These are phyloP conservation scores for Cerceris ruficornis DNA, from an alignment of 2,888 invertebrate species.

Conservation along the genomic window DNA sequence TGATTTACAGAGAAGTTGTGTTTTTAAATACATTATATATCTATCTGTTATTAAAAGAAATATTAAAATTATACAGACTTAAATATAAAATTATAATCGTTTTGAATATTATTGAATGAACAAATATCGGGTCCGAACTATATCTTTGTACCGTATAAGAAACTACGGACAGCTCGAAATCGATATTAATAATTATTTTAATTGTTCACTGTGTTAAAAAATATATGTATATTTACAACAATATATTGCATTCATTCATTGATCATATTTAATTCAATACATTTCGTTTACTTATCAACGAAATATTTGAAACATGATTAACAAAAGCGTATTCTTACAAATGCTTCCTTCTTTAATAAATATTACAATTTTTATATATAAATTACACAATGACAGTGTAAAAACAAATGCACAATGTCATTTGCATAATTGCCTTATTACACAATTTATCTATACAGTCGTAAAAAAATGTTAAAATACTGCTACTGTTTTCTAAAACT, in stretches of 20 bases:
- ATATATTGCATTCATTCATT: not conserved
- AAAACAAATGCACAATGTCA: constrained; percentile 1
- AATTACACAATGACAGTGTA: not conserved
- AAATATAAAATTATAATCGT: not conserved
- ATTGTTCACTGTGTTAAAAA: constrained; percentile 28
- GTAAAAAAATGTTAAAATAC: constrained; percentile 32
- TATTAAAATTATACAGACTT: not conserved
- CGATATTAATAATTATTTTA: constrained; percentile 41
- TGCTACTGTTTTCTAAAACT: constrained; percentile 93
- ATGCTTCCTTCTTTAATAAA: not conserved
- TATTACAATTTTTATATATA: constrained; percentile 1
- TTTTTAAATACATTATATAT: not conserved
- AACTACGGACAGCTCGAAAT: constrained; percentile 39
- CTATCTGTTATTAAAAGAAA: not conserved
- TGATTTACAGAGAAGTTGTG: not conserved
- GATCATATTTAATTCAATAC: not conserved
- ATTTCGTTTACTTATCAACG: not conserved
- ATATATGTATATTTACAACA: constrained; percentile 33
- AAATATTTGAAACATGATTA: not conserved
- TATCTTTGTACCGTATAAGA: constrained; percentile 9
- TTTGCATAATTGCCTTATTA: not conserved
- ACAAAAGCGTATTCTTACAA: not conserved
- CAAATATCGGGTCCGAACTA: not conserved
- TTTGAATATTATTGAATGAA: not conserved
- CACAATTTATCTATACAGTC: constrained; percentile 8